Base-by-base conservation (phyloP, 2,797 vertebrate genomes). In the Mus caroli region DNA sequence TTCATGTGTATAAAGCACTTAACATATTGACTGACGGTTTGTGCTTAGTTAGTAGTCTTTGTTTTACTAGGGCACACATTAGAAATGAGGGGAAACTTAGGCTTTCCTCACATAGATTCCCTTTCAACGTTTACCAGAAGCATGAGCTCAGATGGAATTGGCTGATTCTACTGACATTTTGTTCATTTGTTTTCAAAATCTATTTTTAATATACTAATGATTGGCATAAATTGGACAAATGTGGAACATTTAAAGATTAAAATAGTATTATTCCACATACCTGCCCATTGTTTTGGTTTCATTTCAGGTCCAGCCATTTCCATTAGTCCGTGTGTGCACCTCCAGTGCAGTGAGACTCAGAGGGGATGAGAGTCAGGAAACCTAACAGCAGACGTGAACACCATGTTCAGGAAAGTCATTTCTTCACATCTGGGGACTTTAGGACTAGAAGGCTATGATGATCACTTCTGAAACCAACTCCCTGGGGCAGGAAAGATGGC, bases 91-190 rank as follows among this genome's bases (percentile, higher is more conserved):
- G 3, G 7, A 88, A 56, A 76, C 13, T 40, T 14, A 11, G 50
- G 17, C 34, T 64, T 94, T 78, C 64, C 90, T 76, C 56, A 43
- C 24, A 85, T 46, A 64, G 52, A 83, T 77, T 92, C n/a, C 84
- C 84, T 93, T 88, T 50, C 15, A 76, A 67, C 85, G 67, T 94
- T 97, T 91, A 92, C 92, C 22, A 54, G 13, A 85, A 84, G 37
- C 56, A 88, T 92, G 22, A 76, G 79, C 2, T 67, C 13, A 43
- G 82, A 54, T 77, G 37, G 4, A 52, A 80, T 92, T 92, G 9
- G 12, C 80, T 92, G 77, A 52, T 62, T 43, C 14, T n/a, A 31
- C 19, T 93, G 91, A 80, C 17, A 71, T 85, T 88, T 88, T 88
- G 3, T 82, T 71, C 15, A 62, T 76, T 86, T 90, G 24, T 69